Evolutionary conservation across 2,888 invertebrate genomes (phyloP), one percentile per base, ranked within the genome.

Genomic region (Lochmaea capreae): DNA sequence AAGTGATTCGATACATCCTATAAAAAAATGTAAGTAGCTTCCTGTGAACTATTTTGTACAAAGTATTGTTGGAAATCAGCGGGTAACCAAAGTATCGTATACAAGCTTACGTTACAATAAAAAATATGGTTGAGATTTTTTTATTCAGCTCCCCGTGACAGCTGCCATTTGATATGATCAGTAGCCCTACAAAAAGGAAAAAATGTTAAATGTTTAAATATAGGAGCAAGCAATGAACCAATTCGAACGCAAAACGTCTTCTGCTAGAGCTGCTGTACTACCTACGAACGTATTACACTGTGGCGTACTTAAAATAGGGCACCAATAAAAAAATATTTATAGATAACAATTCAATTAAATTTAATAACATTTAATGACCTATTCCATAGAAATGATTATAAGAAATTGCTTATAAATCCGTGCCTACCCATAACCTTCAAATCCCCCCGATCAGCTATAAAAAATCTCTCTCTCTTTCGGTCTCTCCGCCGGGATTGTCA

Each of bases 11-110:
- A 62, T 43, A 43, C 3, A 42, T 43, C 43, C 3, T 43, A 39
- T 42, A 62, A 62, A 62, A 62, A 61, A 39, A 12, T 12, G 14
- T n/a, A n/a, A 42, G n/a, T 39, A 43, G 62, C 62, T 61, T 39
- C 61, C 61, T 39, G 61, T 26, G 39, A 61, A 61, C 39, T 43
- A 62, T 62, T 39, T 39, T 18, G 43, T 39, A 42, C 43, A 18
- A 14, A 62, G 43, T 62, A 62, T 62, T 62, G 62, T 62, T 62
- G 62, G 16, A 16, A 42, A 16, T n/a, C 62, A 62, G 42, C 62
- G 62, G 62, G 62, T 42, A 39, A 39, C 62, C 16, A 16, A 62
- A 62, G 43, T 62, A 62, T 62, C 43, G 18, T 39, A 42, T 39
- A n/a, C n/a, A 10, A 42, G 16, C 42, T 42, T 62, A 39, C 11